phyloP scores from a whole-genome alignment of 2,797 vertebrate genomes.

The Anas flavirostris region DNA sequence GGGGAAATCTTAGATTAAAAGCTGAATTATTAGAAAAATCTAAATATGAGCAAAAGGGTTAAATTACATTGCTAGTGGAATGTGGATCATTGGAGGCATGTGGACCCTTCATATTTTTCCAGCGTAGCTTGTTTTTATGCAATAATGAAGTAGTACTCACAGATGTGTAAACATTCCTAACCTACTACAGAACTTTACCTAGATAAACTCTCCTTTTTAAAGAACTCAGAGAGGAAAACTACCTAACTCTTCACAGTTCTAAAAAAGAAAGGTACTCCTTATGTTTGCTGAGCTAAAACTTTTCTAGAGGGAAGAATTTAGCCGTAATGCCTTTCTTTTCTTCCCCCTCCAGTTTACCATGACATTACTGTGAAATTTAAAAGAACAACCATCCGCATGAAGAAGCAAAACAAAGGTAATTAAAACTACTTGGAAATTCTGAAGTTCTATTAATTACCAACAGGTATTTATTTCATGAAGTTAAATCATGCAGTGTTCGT shows the following conservation, averaged over 20 bases:
- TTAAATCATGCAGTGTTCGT: neutral
- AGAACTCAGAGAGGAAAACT: neutral
- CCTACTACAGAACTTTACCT: neutral
- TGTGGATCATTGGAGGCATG: neutral
- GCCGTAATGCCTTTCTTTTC: neutral
- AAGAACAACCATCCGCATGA: constrained; percentile 86
- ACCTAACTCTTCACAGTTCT: neutral
- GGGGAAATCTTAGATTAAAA: neutral
- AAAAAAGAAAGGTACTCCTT: neutral
- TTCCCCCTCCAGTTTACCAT: constrained; percentile 83
- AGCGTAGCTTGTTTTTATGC: neutral
- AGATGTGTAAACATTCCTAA: neutral
- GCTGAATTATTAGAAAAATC: neutral
- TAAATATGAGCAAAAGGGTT: neutral
- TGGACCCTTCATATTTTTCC: neutral
- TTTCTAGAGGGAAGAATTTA: neutral
- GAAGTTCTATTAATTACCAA: neutral
- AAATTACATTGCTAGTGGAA: neutral
- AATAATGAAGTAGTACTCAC: neutral
- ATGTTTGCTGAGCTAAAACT: neutral
- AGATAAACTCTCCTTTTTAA: neutral
- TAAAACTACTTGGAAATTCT: neutral
- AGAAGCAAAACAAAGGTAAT: constrained; percentile 87
- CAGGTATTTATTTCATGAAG: neutral
- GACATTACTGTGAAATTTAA: constrained; percentile 86